Conservation (phyloP, 1,140 invertebrate species). For the Papilio polyxenes region DNA sequence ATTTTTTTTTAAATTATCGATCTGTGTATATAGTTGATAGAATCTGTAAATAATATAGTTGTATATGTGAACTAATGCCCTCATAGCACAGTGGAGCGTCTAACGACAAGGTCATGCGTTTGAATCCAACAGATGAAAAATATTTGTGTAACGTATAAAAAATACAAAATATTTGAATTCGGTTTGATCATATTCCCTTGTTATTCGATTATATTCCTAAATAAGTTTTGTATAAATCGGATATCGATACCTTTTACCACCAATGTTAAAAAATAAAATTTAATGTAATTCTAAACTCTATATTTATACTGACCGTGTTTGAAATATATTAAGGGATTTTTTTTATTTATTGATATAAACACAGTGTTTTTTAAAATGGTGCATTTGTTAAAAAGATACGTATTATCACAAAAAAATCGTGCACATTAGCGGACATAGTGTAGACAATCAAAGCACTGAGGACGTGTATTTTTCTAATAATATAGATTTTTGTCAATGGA, state of each 20-base stretch:
- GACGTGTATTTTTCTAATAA: slow-evolving; percentile 79
- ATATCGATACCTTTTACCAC: not conserved
- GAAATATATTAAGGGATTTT: slow-evolving; percentile 37
- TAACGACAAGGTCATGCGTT: not conserved
- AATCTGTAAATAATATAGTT: slow-evolving; percentile 65
- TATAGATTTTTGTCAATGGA: slow-evolving; percentile 62
- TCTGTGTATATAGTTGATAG: slow-evolving; percentile 73
- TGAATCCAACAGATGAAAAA: not conserved
- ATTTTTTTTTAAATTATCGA: slow-evolving; percentile 52
- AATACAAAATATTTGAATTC: not conserved
- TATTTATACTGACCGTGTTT: slow-evolving; percentile 49
- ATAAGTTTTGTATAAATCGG: not conserved
- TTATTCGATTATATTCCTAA: not conserved
- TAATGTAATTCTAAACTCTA: slow-evolving; percentile 38
- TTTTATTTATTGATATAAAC: slow-evolving; percentile 42
- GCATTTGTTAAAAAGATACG: slow-evolving; percentile 61
- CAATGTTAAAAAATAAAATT: not conserved
- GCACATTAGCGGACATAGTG: slow-evolving; percentile 57
- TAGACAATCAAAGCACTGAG: slow-evolving; percentile 70
- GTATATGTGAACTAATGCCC: slow-evolving; percentile 21
- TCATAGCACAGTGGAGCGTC: not conserved
- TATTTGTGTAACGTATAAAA: not conserved
- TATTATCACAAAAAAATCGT: slow-evolving; percentile 55
- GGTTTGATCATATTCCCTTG: not conserved
- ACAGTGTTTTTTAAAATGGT: slow-evolving; percentile 48